Base-by-base conservation (phyloP, 2,113 vertebrate species). In the Hylia prasina region DNA sequence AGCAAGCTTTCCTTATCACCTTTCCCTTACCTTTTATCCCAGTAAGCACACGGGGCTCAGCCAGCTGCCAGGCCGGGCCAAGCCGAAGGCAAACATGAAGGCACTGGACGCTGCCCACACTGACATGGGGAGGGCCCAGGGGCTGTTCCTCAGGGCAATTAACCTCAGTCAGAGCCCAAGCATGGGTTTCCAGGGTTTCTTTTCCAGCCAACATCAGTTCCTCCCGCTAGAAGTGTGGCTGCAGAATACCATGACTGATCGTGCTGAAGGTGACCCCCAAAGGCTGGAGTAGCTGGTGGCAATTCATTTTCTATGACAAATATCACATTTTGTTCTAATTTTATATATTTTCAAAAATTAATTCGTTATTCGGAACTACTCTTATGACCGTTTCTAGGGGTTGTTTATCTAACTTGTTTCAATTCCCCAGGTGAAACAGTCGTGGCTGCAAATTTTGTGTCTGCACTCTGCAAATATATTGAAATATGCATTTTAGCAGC, bases 1-100 rank as follows among this genome's bases (percentile, higher is more conserved):
- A 31, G 8, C 6, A 30, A 72, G 11, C 5, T 22, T 6, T 23
- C 20, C 2, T 13, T 24, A 13, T 16, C 24, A 66, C 8, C 12
- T 8, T 56, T 53, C 3, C 9, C 14, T 79, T 25, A 58, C 35
- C 23, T 50, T 33, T 3, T 0, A 9, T 11, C 13, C 25, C 45
- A 3, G 13, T 9, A 35, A 39, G 39, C 20, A 3, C 3, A 3
- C 1, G 0, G 3, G 1, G 4, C 19, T 2, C 14, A 33, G 6
- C 0, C 5, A 27, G 27, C 9, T 1, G 1, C 33, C 33, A 4
- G 5, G 2, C 16, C 5, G 0, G 4, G 10, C 23, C 16, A 3
- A 0, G 0, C 23, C 20, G 40, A 0, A 2, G 48, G 13, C 25
- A 1, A 37, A 0, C 1, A 7, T 1, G 2, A 12, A 1, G 0